Evolutionary conservation across 2,113 vertebrate species (phyloP).

Genomic region (Oreochromis aureus): DNA sequence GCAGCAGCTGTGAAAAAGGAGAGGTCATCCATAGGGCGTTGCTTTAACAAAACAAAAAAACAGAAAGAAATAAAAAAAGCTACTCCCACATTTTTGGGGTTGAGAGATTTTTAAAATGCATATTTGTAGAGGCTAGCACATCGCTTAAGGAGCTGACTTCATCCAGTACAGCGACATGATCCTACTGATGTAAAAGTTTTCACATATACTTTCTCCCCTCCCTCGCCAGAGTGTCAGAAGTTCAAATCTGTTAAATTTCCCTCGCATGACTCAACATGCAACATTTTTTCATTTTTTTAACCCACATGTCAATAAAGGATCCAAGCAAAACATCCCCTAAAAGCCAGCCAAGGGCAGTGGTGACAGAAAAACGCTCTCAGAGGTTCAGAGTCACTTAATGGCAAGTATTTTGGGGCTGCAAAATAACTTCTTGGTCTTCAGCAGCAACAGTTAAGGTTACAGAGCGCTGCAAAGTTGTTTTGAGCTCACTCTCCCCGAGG

Average conservation of each 20-base stretch:
- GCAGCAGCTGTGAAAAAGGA: constrained; percentile 14
- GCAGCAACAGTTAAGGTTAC: constrained; percentile 12
- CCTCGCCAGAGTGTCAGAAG: constrained; percentile 38
- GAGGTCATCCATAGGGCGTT: constrained; percentile 22
- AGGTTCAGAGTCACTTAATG: constrained; percentile 19
- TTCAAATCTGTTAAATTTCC: constrained; percentile 40
- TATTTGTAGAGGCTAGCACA: neutral
- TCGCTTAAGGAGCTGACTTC: constrained; percentile 25
- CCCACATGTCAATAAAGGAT: constrained; percentile 33
- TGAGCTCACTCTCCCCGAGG: constrained; percentile 8
- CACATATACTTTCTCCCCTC: neutral
- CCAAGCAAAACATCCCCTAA: constrained; percentile 6
- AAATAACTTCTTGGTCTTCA: constrained; percentile 12
- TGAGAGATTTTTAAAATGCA: neutral
- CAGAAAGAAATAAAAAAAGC: neutral
- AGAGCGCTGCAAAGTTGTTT: constrained; percentile 19
- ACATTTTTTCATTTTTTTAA: neutral
- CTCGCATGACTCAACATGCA: neutral
- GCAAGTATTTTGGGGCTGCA: constrained; percentile 5
- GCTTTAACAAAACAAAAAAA: neutral
- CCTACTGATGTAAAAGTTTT: constrained; percentile 17
- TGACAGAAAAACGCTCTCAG: constrained; percentile 15
- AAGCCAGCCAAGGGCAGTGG: constrained; percentile 17
- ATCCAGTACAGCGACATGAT: constrained; percentile 19
- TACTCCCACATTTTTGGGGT: neutral